Evolutionary conservation across 1,140 invertebrate species (phyloP), one percentile per base, ranked within the genome.

Genomic region (Aphis gossypii): DNA sequence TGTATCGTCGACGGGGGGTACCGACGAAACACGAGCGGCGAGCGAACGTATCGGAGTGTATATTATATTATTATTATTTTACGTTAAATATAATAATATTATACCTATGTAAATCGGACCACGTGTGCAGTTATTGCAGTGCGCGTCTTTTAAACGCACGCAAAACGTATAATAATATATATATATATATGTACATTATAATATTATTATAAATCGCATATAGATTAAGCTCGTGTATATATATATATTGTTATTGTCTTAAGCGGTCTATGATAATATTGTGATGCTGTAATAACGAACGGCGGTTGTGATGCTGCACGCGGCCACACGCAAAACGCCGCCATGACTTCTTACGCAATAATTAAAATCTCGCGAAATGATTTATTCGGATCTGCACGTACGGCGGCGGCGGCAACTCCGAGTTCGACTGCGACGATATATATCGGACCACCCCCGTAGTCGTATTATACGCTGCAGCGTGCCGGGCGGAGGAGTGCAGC

Each of bases 341-440:
- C 68, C 91, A 54, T 41, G 91, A 84, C 82, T 92, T 56, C 91
- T 84, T 84, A 93, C 76, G 91, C 91, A 93, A 93, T 84, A 84
- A 84, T 93, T 93, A 93, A 93, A 93, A 93, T 84, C 91, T 83
- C 91, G 91, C 76, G 68, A 93, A 92, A 93, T 93, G 91, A 93
- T 93, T 93, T 93, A 93, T 93, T 93, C 91, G 76, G 91, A 93
- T 84, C 91, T 82, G 90, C 68, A 25, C 90, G 46, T 90, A 90
- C 89, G 89, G n/a, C 60, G 9, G 60, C 56, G 56, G 7, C 56
- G 2, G 23, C 25, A 30, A 9, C 60, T 56, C 56, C 60, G 60
- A 9, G 25, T 30, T 68, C 25, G 23, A 44, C 83, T 9, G 41
- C 86, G 86, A 88, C 86, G 86, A 88, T 88, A 35, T 18, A 23